phyloP scores from a whole-genome alignment of 2,797 vertebrate species.

The Sebastes trivittatus region DNA sequence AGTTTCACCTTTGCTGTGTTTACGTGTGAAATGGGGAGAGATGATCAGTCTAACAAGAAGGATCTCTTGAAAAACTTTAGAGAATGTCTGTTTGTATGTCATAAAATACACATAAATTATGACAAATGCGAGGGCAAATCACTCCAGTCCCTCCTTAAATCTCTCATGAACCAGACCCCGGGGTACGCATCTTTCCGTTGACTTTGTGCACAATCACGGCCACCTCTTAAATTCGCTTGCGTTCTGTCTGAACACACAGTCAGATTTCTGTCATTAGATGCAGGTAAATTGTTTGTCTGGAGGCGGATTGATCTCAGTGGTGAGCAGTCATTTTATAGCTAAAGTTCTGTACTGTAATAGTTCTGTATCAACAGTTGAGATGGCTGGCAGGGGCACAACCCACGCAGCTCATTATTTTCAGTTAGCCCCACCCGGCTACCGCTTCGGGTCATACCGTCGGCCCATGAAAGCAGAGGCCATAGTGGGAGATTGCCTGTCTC shows the following conservation, averaged over 20 bases:
- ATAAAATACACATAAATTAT: background rate
- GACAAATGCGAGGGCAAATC: background rate
- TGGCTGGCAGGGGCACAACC: background rate
- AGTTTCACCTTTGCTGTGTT: background rate
- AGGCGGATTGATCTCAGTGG: background rate
- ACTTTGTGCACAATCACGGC: background rate
- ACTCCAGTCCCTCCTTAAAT: background rate
- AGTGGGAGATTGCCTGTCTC: background rate
- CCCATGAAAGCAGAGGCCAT: background rate
- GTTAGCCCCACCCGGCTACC: background rate
- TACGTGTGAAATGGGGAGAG: background rate
- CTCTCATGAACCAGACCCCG: background rate
- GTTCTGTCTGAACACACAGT: background rate
- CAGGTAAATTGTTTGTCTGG: background rate
- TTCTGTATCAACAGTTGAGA: background rate
- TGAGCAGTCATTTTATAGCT: background rate
- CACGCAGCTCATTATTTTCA: background rate
- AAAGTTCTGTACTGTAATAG: background rate
- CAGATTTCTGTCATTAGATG: background rate
- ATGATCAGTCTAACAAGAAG: background rate
- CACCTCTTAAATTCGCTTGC: background rate
- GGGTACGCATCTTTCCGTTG: background rate
- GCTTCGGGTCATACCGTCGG: background rate
- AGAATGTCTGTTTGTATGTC: background rate
- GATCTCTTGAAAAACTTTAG: background rate